phyloP scores from a whole-genome alignment of 2,888 invertebrate genomes.

The Cryptus viduatorius region DNA sequence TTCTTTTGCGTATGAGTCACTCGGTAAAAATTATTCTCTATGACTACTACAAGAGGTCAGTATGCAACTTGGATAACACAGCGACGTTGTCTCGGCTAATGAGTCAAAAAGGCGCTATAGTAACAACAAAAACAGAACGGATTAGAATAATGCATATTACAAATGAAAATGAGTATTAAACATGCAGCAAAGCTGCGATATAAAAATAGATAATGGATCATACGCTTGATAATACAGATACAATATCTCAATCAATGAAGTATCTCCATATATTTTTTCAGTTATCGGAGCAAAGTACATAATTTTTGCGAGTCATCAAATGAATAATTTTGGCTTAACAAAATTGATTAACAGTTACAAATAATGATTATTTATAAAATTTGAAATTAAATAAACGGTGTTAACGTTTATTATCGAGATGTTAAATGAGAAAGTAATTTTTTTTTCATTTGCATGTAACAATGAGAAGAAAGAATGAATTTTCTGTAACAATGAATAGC shows the following conservation, averaged over 20 bases:
- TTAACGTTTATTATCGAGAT: neutral
- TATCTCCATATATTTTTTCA: neutral
- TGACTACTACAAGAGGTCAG: neutral
- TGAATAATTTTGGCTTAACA: neutral
- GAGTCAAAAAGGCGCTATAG: neutral
- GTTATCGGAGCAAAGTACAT: neutral
- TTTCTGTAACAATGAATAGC: neutral
- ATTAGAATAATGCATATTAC: neutral
- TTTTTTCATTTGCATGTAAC: neutral
- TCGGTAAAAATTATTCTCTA: neutral
- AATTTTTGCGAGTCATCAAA: neutral
- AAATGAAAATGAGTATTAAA: neutral
- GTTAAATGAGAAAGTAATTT: neutral
- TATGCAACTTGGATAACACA: neutral
- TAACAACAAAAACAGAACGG: too few relatives aligned
- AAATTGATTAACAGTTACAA: neutral
- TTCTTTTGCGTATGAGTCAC: constrained; percentile 13
- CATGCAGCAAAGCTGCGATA: neutral
- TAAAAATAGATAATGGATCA: neutral
- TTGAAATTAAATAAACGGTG: too few relatives aligned
- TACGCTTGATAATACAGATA: neutral
- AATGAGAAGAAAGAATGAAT: neutral
- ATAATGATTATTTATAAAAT: neutral
- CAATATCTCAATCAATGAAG: neutral
- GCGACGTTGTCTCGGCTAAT: neutral